Conservation (phyloP, 2,888 invertebrate species). For the Nomada hirtipes region DNA sequence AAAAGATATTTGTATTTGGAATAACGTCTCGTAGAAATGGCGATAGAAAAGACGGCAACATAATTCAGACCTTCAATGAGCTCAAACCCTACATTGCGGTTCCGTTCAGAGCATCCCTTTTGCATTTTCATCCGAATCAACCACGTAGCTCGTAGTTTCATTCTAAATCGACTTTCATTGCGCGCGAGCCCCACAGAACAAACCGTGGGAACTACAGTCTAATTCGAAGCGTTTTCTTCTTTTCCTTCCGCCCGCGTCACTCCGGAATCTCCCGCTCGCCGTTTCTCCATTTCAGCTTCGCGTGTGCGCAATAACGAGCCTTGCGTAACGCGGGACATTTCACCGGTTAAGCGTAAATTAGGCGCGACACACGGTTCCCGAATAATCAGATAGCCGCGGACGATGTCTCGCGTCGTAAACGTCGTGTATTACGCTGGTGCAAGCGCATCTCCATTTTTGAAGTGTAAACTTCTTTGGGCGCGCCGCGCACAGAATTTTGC, state of each 20-base stretch:
- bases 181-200: slow-evolving; percentile 12
- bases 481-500: too few relatives aligned
- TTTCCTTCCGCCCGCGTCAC: neutral
- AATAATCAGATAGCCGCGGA: slow-evolving; percentile 25
- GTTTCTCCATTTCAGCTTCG: slow-evolving; percentile 56
- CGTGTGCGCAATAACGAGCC: slow-evolving; percentile 44
- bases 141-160: neutral
- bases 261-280: slow-evolving; percentile 12
- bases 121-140: neutral
- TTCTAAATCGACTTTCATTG: slow-evolving; percentile 17
- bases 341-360: slow-evolving; percentile 55
- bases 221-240: slow-evolving; percentile 46
- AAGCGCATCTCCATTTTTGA: neutral
- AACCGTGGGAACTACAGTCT: slow-evolving; percentile 62
- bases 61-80: too few relatives aligned
- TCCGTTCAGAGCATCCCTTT: too few relatives aligned
- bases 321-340: slow-evolving; percentile 58
- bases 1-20: too few relatives aligned
- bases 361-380: slow-evolving; percentile 42
- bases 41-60: too few relatives aligned
- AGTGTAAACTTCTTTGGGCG: too few relatives aligned
- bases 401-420: slow-evolving; percentile 28
- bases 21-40: too few relatives aligned
- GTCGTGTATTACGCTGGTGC: neutral
- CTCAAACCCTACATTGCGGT: too few relatives aligned